Evolutionary conservation across 1,140 invertebrate species (phyloP), one percentile per base, ranked within the genome.

Genomic region (Diprion similis): DNA sequence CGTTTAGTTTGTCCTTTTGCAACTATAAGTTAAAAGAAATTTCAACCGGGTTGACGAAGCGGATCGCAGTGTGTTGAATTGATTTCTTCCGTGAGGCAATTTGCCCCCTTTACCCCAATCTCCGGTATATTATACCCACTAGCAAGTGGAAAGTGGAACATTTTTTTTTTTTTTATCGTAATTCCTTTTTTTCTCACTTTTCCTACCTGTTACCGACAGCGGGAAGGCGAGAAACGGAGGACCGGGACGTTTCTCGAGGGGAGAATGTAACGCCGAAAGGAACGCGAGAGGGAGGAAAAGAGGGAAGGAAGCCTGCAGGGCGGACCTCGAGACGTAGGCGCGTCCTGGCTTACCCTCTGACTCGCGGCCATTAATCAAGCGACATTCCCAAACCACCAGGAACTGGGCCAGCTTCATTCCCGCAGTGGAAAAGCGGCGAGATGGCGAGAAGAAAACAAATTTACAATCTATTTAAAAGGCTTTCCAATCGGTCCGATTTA

Each of bases 361-460:
- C 80, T 76, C 66, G 70, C 68, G 78, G 74, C 85, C 83, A 87
- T 87, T 87, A 85, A 86, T 86, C 84, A 87, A 84, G 72, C 82
- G 73, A 77, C 70, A 74, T 71, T 77, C 76, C 18, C 51, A 59
- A 70, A 46, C 69, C 69, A 70, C n/a, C 69, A 19, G 9, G 13
- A 17, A 37, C 15, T 78, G 75, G 71, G 68, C 72, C 73, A 67
- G 70, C 75, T 65, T 65, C 75, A 66, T 78, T 80, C 70, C 77
- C 75, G 68, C 75, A 75, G 74, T 73, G 76, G 75, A 73, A 73
- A 75, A 77, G 46, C 66, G 67, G 37, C 66, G 46, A 19, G 19
- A 72, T 70, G 72, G 71, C 64, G 71, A 75, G 17, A 68, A 45
- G 66, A 75, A 76, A 79, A 79, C 77, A 79, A 81, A 81, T 85